Percentiles rank a stretch among this genome's conserved stretches.
These are phyloP conservation scores for Heliconius ethilla DNA, from an alignment of 2,888 invertebrate genomes.

Conservation along the genomic window DNA sequence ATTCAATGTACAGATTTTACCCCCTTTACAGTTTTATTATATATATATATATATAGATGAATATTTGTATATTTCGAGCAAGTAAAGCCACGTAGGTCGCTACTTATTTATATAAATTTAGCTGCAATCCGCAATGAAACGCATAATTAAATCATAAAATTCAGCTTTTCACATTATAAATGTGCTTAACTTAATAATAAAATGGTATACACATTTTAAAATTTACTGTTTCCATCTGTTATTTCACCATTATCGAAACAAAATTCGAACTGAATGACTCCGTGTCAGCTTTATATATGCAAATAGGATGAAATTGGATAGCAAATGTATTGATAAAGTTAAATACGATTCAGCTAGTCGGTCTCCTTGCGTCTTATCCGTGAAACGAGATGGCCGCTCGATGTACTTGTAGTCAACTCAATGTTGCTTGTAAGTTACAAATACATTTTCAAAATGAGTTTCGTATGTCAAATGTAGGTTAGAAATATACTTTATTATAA, in stretches of 20 bases:
- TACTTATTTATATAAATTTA: neutral
- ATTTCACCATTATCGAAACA: constrained; percentile 12
- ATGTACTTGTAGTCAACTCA: constrained; percentile 30
- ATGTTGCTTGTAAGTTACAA: constrained; percentile 37
- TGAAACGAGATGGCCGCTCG: constrained; percentile 40
- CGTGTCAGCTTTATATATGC: constrained; percentile 34
- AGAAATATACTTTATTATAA: neutral
- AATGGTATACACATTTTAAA: constrained; percentile 3
- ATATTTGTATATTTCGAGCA: too few relatives aligned
- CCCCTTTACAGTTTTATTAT: too few relatives aligned
- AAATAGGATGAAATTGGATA: constrained; percentile 42
- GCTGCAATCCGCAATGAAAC: neutral
- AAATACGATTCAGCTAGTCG: constrained; percentile 32
- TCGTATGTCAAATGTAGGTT: neutral
- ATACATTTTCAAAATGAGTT: constrained; percentile 6
- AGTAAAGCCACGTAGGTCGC: too few relatives aligned
- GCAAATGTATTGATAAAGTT: constrained; percentile 41
- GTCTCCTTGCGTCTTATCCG: constrained; percentile 25
- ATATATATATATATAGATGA: too few relatives aligned
- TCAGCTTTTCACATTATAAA: constrained; percentile 10
- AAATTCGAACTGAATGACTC: constrained; percentile 2
- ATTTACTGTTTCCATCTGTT: constrained; percentile 13
- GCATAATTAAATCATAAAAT: constrained; percentile 18
- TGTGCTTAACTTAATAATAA: constrained; percentile 24
- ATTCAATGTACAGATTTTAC: too few relatives aligned